Percentiles rank a stretch among this genome's conserved stretches.
Evolutionary conservation across 2,113 vertebrate species (phyloP).

Genomic region (Phocoena sinus): DNA sequence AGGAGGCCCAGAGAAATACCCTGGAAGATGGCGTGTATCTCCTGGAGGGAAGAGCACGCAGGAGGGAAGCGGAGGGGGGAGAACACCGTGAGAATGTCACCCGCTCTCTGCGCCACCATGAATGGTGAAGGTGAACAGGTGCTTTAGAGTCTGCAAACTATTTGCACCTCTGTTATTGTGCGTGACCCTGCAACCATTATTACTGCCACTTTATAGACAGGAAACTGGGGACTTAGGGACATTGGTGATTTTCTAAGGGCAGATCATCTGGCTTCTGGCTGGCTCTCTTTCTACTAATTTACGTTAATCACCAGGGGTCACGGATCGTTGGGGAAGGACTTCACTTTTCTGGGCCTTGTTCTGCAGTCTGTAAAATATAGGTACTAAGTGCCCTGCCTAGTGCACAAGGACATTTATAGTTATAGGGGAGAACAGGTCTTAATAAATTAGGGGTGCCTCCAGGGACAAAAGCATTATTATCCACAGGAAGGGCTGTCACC

Average conservation of each 20-base stretch:
- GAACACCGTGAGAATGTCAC: rapidly evolving
- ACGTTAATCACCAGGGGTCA: background rate
- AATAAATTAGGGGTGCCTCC: background rate
- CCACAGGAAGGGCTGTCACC: background rate
- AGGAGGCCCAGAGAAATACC: background rate
- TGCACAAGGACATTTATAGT: too few relatives aligned
- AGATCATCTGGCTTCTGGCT: background rate
- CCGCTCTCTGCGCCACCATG: rapidly evolving
- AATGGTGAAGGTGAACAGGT: rapidly evolving
- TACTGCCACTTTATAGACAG: background rate
- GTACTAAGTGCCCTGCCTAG: too few relatives aligned
- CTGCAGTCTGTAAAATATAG: background rate
- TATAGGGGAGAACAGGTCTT: background rate
- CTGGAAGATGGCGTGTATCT: rapidly evolving
- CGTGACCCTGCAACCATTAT: background rate
- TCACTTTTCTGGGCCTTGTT: background rate
- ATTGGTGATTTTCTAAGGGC: background rate
- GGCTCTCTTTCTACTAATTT: background rate
- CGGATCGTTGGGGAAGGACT: background rate
- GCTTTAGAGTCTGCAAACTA: rapidly evolving
- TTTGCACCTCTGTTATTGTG: too few relatives aligned
- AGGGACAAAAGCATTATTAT: background rate
- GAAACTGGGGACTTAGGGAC: background rate
- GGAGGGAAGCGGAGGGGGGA: rapidly evolving
- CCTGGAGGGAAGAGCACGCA: rapidly evolving